Evolutionary conservation across 1,140 invertebrate genomes (phyloP), one percentile per base, ranked within the genome.

Genomic region (Anadara kagoshimensis): DNA sequence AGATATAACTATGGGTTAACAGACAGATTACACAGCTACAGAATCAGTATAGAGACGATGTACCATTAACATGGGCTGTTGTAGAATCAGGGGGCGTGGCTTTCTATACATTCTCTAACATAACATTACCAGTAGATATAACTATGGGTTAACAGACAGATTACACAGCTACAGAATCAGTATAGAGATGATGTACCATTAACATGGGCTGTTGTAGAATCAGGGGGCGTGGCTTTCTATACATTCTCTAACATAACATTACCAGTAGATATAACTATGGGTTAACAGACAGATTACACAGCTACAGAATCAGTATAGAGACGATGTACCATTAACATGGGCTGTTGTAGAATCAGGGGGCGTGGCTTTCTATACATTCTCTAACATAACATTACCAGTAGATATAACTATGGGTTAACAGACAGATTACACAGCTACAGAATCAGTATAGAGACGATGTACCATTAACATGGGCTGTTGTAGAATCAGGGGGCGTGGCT

Each of bases 331-430:
- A 18, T 49, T 87, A 22, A 81, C 81, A 47, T 82, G 86, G 77
- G 86, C 86, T 36, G 81, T 86, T n/a, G 81, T 85, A 16, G 83
- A 85, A 49, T 72, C 70, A 74, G n/a, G 87, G 86, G 26, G 84
- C 49, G 80, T 87, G 57, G 79, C 82, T 10, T 86, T 88, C 70
- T 84, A 83, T 41, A 24, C n/a, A 16, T 64, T 64, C 51, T 51
- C 62, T 36, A 18, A 64, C 11, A 29, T 53, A 12, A 1, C 26
- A 5, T 51, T 64, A 20, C 62, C 62, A 4, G 49, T 41, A 2
- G 29, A 36, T 36, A 7, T 36, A 36, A 36, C 29, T 3, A 36
- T 36, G 29, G 29, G 29, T 3, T 36, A 36, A 36, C n/a, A n/a
- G n/a, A n/a, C n/a, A n/a, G n/a, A n/a, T n/a, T n/a, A n/a, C n/a